These are phyloP conservation scores for Oxyura jamaicensis DNA, from an alignment of 2,113 vertebrate species.

Conservation along the genomic window DNA sequence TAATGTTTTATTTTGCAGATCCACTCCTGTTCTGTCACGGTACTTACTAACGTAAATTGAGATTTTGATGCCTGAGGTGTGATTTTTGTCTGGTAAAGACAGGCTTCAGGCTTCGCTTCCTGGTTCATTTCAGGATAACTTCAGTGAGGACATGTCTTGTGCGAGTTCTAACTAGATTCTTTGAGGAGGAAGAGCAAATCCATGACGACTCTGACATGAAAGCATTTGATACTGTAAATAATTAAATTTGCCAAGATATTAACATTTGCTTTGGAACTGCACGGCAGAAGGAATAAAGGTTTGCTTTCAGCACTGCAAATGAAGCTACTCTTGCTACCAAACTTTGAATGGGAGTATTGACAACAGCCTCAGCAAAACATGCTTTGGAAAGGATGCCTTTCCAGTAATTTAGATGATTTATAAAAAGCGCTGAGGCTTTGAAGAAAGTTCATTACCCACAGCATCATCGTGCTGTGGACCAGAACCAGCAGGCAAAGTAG, in stretches of 20 bases:
- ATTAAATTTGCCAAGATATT: slow-evolving; percentile 19
- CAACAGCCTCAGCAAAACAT: background rate
- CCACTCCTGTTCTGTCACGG: background rate
- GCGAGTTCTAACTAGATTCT: background rate
- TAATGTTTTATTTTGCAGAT: rapidly evolving
- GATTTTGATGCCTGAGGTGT: background rate
- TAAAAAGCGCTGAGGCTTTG: background rate
- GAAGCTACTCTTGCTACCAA: slow-evolving; percentile 6
- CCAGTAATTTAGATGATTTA: background rate
- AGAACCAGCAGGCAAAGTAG: background rate
- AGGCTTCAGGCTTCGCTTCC: background rate
- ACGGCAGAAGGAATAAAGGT: background rate
- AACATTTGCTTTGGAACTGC: background rate
- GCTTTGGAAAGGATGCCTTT: background rate
- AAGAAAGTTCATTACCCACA: slow-evolving; percentile 7
- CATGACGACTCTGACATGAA: background rate
- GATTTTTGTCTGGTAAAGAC: background rate
- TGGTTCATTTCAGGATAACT: background rate
- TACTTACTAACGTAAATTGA: background rate
- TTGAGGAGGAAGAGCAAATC: slow-evolving; percentile 9
- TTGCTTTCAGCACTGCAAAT: slow-evolving; percentile 25
- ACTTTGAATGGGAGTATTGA: background rate
- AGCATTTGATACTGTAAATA: slow-evolving; percentile 8
- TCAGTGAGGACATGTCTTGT: background rate
- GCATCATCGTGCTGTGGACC: background rate